phyloP scores from a whole-genome alignment of 1,140 invertebrate species.

The Brachionus sp. region DNA sequence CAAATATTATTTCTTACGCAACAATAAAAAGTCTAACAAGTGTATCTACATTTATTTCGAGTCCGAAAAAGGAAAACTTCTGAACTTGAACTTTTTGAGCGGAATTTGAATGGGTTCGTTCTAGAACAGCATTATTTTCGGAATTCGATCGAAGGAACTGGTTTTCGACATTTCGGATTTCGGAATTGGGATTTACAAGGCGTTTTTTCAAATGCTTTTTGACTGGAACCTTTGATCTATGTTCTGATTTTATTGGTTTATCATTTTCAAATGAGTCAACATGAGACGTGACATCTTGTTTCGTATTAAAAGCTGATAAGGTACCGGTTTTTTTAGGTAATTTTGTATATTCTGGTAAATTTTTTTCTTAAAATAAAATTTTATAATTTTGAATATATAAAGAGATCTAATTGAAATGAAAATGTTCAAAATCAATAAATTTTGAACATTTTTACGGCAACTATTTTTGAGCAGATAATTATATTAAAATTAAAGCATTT shows the following conservation, averaged over 20 bases:
- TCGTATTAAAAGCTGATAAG: not conserved
- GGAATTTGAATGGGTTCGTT: not conserved
- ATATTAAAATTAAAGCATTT: too few species aligned
- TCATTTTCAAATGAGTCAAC: not conserved
- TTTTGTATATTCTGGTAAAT: not conserved
- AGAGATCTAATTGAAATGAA: too few species aligned
- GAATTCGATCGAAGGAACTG: not conserved
- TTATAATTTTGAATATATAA: not conserved
- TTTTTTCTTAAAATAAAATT: slow-evolving; percentile 4
- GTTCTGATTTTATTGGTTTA: not conserved
- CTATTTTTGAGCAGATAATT: too few species aligned
- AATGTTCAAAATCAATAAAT: too few species aligned
- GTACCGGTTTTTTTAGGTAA: not conserved
- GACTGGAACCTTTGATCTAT: not conserved
- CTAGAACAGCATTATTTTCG: not conserved
- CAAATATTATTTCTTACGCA: not conserved
- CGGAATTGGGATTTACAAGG: not conserved
- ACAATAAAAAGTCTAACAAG: slow-evolving; percentile 44
- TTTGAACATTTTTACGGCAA: too few species aligned
- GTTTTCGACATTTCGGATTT: not conserved
- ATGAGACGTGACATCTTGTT: not conserved
- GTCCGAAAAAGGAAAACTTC: slow-evolving; percentile 33
- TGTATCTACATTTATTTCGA: slow-evolving; percentile 45
- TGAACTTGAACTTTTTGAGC: slow-evolving; percentile 26
- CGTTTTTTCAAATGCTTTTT: slow-evolving; percentile 5